A percentile compares a stretch with the other conserved stretches of the same genome.
phyloP scores from a whole-genome alignment of 2,888 invertebrate species.

The Minunthozetes semirufus region DNA sequence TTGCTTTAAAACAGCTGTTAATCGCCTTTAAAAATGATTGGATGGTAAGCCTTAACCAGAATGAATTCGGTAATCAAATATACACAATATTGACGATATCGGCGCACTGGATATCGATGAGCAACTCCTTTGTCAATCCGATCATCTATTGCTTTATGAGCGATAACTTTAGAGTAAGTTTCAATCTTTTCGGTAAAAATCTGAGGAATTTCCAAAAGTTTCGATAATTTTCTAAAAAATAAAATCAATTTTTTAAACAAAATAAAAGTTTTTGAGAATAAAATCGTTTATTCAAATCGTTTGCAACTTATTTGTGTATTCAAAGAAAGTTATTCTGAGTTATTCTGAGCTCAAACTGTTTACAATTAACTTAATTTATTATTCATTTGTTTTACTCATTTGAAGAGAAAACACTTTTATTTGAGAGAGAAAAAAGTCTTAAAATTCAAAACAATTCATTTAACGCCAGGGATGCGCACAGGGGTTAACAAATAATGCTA shows the following conservation, averaged over 20 bases:
- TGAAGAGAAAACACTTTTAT: no score
- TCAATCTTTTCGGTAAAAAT: neutral
- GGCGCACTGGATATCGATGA: slow-evolving; percentile 39
- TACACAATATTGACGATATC: slow-evolving; percentile 20
- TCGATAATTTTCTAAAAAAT: neutral
- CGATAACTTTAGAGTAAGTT: slow-evolving; percentile 44
- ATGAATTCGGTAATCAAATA: neutral
- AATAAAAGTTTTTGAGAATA: no score
- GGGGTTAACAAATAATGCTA: no score
- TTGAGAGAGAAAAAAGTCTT: no score
- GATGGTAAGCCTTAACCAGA: neutral
- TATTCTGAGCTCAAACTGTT: no score
- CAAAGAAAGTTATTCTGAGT: no score
- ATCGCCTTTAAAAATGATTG: neutral
- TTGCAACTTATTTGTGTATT: no score
- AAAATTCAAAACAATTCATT: no score
- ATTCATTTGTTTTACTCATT: no score
- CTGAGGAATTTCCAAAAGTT: neutral
- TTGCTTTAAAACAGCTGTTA: neutral
- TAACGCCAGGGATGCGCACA: no score
- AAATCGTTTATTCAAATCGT: no score
- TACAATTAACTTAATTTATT: no score
- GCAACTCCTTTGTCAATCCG: slow-evolving; percentile 45
- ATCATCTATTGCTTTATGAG: slow-evolving; percentile 47
- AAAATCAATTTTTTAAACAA: neutral